A percentile compares a stretch with the other conserved stretches of the same genome.
Conservation (phyloP, 1,140 invertebrate genomes). For the Theocolax elegans region DNA sequence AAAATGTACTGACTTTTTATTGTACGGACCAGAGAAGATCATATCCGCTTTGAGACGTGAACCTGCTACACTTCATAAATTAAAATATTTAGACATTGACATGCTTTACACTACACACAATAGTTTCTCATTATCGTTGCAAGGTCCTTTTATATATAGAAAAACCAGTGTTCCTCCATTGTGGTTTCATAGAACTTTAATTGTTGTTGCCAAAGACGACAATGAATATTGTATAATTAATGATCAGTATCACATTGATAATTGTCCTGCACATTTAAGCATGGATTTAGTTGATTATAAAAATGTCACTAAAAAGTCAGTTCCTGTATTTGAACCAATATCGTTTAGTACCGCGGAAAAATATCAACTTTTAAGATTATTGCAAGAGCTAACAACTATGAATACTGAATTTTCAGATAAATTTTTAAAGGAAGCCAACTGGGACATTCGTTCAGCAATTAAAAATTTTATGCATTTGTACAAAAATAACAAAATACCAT, state of each 20-base stretch:
- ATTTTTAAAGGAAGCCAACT: constrained; percentile 55
- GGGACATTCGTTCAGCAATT: constrained; percentile 61
- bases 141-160: constrained; percentile 60
- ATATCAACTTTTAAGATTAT: constrained; percentile 57
- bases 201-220: constrained; percentile 59
- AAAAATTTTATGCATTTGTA: constrained; percentile 60
- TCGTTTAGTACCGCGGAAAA: constrained; percentile 58
- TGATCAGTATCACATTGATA: constrained; percentile 62
- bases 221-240: constrained; percentile 63
- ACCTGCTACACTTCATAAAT: constrained; percentile 58
- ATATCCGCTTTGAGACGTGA: constrained; percentile 54
- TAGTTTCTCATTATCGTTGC: constrained; percentile 53
- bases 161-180: constrained; percentile 51
- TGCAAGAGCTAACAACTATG: constrained; percentile 60
- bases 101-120: constrained; percentile 51
- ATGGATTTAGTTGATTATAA: constrained; percentile 41
- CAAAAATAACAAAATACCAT: constrained; percentile 57
- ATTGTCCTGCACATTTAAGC: constrained; percentile 45
- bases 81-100: constrained; percentile 58
- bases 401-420: constrained; percentile 53
- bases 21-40: constrained; percentile 61
- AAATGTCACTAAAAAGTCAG: constrained; percentile 26
- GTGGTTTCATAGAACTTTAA: constrained; percentile 59
- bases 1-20: constrained; percentile 61
- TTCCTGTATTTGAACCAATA: constrained; percentile 55